Conservation (phyloP, 1,140 invertebrate species). For the Drosophila trapezifrons region DNA sequence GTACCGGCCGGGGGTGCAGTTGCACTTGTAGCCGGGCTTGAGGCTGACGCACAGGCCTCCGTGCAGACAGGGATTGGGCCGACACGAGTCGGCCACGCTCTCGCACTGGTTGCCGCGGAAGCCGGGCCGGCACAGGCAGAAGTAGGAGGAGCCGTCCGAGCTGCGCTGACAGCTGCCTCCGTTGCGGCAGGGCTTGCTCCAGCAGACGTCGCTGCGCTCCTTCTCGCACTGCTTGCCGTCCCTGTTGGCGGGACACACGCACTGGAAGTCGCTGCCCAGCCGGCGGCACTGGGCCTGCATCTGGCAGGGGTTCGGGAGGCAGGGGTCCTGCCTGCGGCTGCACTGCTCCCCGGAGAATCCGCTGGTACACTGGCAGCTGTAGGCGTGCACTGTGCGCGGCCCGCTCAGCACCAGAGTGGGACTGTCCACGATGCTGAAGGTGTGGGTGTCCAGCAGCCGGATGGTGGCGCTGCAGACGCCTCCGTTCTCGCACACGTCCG, state of each 20-base stretch:
- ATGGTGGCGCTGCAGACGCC: slow-evolving; percentile 91
- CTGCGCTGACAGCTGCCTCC: slow-evolving; percentile 95
- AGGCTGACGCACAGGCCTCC: slow-evolving; percentile 93
- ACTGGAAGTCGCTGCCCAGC: slow-evolving; percentile 92
- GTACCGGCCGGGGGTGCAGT: slow-evolving; percentile 93
- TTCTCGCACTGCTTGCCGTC: slow-evolving; percentile 94
- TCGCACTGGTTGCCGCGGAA: slow-evolving; percentile 95
- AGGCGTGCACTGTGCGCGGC: slow-evolving; percentile 90
- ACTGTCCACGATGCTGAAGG: slow-evolving; percentile 89
- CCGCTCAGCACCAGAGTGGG: slow-evolving; percentile 91
- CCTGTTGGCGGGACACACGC: slow-evolving; percentile 90
- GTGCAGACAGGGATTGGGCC: slow-evolving; percentile 94
- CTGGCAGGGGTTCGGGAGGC: slow-evolving; percentile 94
- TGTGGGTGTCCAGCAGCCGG: slow-evolving; percentile 87
- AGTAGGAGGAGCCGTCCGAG: slow-evolving; percentile 93
- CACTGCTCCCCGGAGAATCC: slow-evolving; percentile 92
- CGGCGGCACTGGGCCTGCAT: slow-evolving; percentile 92
- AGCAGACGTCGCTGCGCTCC: slow-evolving; percentile 92
- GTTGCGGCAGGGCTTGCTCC: slow-evolving; percentile 93
- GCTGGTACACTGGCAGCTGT: slow-evolving; percentile 91
- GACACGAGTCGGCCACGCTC: slow-evolving; percentile 92
- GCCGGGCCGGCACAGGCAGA: slow-evolving; percentile 94
- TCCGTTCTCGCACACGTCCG: slow-evolving; percentile 88
- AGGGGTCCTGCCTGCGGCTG: slow-evolving; percentile 94
- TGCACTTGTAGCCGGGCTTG: slow-evolving; percentile 94